Conservation (phyloP, 2,888 invertebrate genomes). For the Drosophila affinis region DNA sequence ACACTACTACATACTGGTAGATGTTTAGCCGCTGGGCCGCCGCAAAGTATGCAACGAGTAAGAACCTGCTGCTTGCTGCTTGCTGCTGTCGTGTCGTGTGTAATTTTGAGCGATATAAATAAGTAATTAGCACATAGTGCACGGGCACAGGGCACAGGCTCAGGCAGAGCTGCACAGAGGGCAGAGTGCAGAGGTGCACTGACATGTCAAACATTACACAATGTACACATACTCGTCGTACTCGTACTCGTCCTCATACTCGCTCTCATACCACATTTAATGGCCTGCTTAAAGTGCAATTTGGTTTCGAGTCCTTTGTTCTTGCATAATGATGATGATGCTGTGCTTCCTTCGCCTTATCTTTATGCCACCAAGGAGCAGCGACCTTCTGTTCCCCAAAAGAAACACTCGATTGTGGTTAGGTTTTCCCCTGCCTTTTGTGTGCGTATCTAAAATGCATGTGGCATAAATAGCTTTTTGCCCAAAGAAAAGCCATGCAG, state of each 20-base stretch:
- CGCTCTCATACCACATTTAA: constrained; percentile 49
- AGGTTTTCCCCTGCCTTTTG: not conserved
- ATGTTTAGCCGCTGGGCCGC: constrained; percentile 29
- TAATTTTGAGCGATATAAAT: constrained; percentile 59
- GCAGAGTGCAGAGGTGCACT: constrained; percentile 20
- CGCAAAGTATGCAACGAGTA: constrained; percentile 45
- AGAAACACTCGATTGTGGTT: constrained; percentile 1
- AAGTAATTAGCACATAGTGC: constrained; percentile 74
- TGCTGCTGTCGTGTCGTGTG: constrained; percentile 21
- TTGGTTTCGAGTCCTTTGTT: constrained; percentile 68
- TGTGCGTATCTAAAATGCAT: constrained; percentile 10
- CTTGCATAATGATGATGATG: constrained; percentile 65
- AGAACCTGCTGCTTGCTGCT: constrained; percentile 5
- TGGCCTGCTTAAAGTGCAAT: constrained; percentile 73
- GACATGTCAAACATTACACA: constrained; percentile 23
- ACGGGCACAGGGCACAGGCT: constrained; percentile 2
- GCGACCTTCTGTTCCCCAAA: constrained; percentile 28
- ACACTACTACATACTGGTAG: not conserved
- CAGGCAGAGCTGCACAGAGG: too few species aligned
- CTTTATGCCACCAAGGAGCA: constrained; percentile 18
- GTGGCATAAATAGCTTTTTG: constrained; percentile 10
- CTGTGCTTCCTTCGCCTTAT: constrained; percentile 1
- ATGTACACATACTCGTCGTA: constrained; percentile 16
- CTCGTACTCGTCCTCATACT: not conserved
- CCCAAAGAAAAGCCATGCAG: not conserved